Evolutionary conservation across 37 sponge, comb jelly and placozoan genomes (phyloP), one percentile per base, ranked within the genome.

Genomic region (Agelas oroides): DNA sequence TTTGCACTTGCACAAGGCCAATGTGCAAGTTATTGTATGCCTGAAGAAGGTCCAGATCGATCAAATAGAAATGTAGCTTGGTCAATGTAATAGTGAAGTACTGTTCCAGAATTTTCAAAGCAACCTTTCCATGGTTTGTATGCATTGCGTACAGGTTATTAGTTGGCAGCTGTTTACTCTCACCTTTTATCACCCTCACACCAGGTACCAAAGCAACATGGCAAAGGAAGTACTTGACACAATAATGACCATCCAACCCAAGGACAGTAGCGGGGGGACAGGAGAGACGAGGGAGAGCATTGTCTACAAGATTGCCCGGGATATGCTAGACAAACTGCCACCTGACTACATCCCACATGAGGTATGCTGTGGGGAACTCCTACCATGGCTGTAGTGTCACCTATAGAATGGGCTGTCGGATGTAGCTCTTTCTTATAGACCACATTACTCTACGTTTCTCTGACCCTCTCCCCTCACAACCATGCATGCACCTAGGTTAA

Each of bases 251-350:
- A 97, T 99, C 78, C 99, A 99, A 90, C 99, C 99, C 53, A 99
- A 99, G 78, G 99, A 99, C 88, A 94, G 95, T 86, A 95, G 95
- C 76, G 92, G 93, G 41, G 95, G 93, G 0, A 87, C 92, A 24
- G 99, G 99, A 25, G 99, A 99, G 82, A 99, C 99, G n/a, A 90
- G 99, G 60, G 99, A 99, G 90, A 88, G 88, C 63, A 77, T 95
- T 0, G 99, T 99, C 34, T 87, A 77, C 69, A 80, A 86, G 79
- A 90, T 86, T 69, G 95, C 99, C 27, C 64, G 76, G 32, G 97
- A 99, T 73, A 99, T 99, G 99, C 78, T 99, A 59, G 81, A 89
- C 35, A 99, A 97, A 57, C 92, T 99, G 15, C 99, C 99, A 58
- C 86, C 90, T 18, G 95, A 99, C 83, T 99, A 93, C 57, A 59